phyloP scores from a whole-genome alignment of 2,113 vertebrate species.

The Opisthocomus hoazin region DNA sequence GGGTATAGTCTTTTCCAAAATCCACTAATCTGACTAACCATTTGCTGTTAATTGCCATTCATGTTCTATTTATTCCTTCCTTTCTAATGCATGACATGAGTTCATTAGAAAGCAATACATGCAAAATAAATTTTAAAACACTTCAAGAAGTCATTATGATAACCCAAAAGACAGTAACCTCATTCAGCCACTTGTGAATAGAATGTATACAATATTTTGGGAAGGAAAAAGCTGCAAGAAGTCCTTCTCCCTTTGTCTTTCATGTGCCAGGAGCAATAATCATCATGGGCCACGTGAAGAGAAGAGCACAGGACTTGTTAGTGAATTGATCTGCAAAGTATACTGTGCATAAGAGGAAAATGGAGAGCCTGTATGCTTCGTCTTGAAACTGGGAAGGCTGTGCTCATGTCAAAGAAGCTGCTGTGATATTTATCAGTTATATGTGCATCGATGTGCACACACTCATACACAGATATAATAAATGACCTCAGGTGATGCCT shows the following conservation, averaged over 20 bases:
- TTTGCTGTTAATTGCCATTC: constrained; percentile 35
- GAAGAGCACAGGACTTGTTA: neutral
- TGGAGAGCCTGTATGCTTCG: neutral
- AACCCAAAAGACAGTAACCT: neutral
- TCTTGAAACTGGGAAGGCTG: neutral
- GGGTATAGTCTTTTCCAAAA: neutral
- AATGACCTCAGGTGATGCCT: neutral
- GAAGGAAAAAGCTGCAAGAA: neutral
- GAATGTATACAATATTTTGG: fast-evolving
- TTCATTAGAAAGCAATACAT: neutral
- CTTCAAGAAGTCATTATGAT: neutral
- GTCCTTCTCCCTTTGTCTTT: neutral
- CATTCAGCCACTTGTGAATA: neutral
- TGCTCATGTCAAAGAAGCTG: neutral
- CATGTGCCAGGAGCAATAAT: neutral
- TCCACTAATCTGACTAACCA: neutral
- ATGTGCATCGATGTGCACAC: no score
- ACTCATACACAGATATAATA: neutral
- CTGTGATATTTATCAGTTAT: neutral
- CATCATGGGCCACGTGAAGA: neutral
- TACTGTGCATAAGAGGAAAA: neutral
- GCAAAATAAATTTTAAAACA: neutral
- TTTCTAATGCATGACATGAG: neutral
- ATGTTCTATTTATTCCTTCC: neutral
- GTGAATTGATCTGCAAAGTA: neutral